A percentile compares a stretch with the other conserved stretches of the same genome.
Evolutionary conservation across 2,113 vertebrate genomes (phyloP).

Genomic region (Psettodes erumei): DNA sequence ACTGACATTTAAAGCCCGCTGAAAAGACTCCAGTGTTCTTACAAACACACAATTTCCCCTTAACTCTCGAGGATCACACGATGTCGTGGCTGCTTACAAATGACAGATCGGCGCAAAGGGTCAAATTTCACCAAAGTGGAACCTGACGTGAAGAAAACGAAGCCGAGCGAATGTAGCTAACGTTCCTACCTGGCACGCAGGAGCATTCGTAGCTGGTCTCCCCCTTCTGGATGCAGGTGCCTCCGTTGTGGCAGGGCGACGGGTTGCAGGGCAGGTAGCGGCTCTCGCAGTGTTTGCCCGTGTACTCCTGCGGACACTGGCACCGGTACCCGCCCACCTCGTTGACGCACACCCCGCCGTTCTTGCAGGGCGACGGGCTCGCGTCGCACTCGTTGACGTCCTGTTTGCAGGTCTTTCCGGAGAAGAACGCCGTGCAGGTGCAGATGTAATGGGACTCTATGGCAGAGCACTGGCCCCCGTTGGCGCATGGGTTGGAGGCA

Average conservation of each 20-base stretch:
- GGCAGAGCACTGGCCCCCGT: slow-evolving; percentile 88
- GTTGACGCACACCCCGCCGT: slow-evolving; percentile 89
- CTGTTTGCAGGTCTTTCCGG: slow-evolving; percentile 91
- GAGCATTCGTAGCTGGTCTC: slow-evolving; percentile 94
- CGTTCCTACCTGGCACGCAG: slow-evolving; percentile 89
- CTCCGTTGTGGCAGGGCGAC: slow-evolving; percentile 94
- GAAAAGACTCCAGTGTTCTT: too few relatives aligned
- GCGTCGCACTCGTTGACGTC: slow-evolving; percentile 91
- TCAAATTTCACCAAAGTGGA: too few relatives aligned
- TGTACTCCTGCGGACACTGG: slow-evolving; percentile 85
- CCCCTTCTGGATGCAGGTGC: slow-evolving; percentile 93
- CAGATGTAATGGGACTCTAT: slow-evolving; percentile 89
- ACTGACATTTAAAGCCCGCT: slow-evolving; percentile 7
- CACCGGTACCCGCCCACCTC: slow-evolving; percentile 91
- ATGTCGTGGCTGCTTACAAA: neutral
- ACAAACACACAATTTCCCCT: too few relatives aligned
- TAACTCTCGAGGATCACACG: too few relatives aligned
- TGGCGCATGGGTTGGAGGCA: slow-evolving; percentile 95
- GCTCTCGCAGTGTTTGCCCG: slow-evolving; percentile 89
- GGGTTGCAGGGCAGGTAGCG: slow-evolving; percentile 95
- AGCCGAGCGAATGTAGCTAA: too few relatives aligned
- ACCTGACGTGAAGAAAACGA: too few relatives aligned
- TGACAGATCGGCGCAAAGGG: too few relatives aligned
- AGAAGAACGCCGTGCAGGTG: slow-evolving; percentile 87
- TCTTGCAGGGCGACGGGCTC: slow-evolving; percentile 81